These are phyloP conservation scores for Labeo calbasu DNA, from an alignment of 2,797 vertebrate genomes.

Conservation along the genomic window DNA sequence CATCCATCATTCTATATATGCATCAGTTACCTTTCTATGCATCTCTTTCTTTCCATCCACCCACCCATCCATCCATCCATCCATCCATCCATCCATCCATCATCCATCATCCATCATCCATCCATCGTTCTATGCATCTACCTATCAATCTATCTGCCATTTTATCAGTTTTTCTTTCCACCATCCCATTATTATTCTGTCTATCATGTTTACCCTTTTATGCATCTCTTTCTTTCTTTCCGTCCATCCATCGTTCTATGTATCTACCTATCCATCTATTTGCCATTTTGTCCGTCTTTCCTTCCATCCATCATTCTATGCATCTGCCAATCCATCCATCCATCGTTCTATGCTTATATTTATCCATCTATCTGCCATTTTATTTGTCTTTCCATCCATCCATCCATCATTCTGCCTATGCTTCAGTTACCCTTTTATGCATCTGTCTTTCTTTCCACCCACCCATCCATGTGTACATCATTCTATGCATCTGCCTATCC, in stretches of 20 bases:
- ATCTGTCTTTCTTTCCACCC: too few species aligned
- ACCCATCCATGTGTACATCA: not conserved
- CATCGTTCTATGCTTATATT: not conserved
- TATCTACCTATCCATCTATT: not conserved
- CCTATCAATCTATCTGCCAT: too few species aligned
- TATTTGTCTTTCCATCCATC: not conserved
- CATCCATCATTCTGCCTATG: not conserved
- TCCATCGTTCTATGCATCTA: not conserved
- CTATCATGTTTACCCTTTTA: too few species aligned
- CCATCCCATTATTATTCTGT: too few species aligned
- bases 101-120: not conserved
- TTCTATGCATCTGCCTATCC: too few species aligned
- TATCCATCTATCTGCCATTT: too few species aligned
- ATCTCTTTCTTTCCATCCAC: too few species aligned
- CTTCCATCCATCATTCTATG: too few species aligned
- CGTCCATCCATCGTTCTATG: accelerated
- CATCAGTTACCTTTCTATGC: not conserved
- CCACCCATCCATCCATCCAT: not conserved
- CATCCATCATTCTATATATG: not conserved
- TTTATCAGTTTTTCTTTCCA: too few species aligned
- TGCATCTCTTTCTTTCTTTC: too few species aligned
- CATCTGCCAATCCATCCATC: not conserved
- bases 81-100: not conserved
- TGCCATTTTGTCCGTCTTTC: too few species aligned
- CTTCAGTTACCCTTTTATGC: too few species aligned